Evolutionary conservation across 2,113 vertebrate genomes (phyloP).

Genomic region (Tautogolabrus adspersus): DNA sequence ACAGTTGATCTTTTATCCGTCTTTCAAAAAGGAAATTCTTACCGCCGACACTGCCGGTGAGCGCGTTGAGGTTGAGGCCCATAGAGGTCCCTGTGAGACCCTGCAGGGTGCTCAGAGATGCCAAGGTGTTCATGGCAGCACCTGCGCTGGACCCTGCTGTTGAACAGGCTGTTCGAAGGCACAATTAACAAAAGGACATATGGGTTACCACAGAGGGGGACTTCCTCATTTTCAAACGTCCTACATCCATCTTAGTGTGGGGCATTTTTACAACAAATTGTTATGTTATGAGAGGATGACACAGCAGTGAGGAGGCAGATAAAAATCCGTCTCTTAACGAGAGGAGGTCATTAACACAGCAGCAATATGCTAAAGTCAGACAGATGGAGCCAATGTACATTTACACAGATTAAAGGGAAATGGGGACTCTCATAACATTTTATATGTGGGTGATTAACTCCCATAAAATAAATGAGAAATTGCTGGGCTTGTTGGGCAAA

Average conservation of each 20-base stretch:
- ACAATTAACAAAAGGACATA: conserved; percentile 2
- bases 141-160: conserved; percentile 90
- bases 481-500: conserved; percentile 89
- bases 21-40: conserved; percentile 67
- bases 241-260: conserved; percentile 5
- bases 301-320: conserved; percentile 34
- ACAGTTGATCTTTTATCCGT: not conserved
- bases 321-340: conserved; percentile 43
- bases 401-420: conserved; percentile 59
- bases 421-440: conserved; percentile 50
- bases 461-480: conserved; percentile 67
- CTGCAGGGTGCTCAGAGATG: conserved; percentile 95
- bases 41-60: conserved; percentile 94
- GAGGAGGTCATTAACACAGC: conserved; percentile 43
- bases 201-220: conserved; percentile 13
- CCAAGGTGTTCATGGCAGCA: conserved; percentile 95
- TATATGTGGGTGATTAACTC: conserved; percentile 59
- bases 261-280: conserved; percentile 16
- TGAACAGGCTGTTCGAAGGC: conserved; percentile 84
- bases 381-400: conserved; percentile 65
- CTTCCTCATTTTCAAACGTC: not conserved
- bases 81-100: conserved; percentile 93
- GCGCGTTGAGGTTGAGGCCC: conserved; percentile 96
- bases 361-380: conserved; percentile 53
- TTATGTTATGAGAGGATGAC: conserved; percentile 32